Conservation (phyloP, 2,888 invertebrate genomes). For the Drosophila fulvimacula region DNA sequence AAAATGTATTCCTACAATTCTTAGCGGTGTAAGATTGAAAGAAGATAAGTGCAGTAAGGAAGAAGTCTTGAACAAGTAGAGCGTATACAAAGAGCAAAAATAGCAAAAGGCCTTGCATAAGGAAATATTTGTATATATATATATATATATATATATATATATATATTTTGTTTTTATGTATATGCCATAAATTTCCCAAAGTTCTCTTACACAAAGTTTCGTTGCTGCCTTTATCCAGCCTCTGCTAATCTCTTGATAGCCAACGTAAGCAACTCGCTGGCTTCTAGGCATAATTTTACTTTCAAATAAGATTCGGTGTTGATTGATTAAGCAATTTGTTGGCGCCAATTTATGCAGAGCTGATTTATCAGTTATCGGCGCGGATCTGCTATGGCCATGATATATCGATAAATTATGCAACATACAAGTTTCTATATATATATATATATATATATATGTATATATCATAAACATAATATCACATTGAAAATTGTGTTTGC, state of each 20-base stretch:
- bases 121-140: background rate
- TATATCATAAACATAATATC: conserved; percentile 15
- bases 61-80: background rate
- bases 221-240: background rate
- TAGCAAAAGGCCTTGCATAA: background rate
- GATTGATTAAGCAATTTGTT: conserved; percentile 25
- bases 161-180: background rate
- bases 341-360: conserved; percentile 10
- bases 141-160: background rate
- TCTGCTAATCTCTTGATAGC: background rate
- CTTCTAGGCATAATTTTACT: background rate
- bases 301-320: background rate
- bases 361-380: conserved; percentile 20
- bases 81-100: background rate
- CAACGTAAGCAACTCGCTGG: background rate
- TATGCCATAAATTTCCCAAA: background rate
- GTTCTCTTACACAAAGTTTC: background rate
- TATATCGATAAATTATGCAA: conserved; percentile 11
- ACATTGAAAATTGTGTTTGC: conserved; percentile 22
- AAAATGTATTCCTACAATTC: no score
- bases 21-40: background rate
- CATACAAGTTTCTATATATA: background rate
- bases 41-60: background rate
- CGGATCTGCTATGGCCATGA: conserved; percentile 2
- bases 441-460: background rate